Evolutionary conservation across 2,888 invertebrate species (phyloP).

Genomic region (Nematopogon swammerdamellus): DNA sequence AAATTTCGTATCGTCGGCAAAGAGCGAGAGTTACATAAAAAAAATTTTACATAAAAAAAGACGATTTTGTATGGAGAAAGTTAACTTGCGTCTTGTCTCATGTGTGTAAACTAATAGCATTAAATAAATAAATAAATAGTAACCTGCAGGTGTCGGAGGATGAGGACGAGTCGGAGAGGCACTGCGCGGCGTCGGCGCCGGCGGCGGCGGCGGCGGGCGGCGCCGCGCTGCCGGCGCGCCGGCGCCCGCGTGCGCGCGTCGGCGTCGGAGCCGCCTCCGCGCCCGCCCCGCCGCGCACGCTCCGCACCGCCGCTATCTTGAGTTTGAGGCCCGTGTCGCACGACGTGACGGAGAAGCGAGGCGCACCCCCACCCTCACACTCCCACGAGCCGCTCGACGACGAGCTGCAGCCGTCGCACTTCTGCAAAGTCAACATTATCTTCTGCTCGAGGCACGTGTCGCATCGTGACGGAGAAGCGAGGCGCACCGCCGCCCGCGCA

Average conservation of each 20-base stretch:
- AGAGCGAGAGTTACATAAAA: no score
- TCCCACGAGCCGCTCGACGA: constrained; percentile 44
- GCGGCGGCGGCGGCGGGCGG: background rate
- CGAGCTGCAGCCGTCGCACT: constrained; percentile 39
- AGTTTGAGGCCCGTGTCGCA: constrained; percentile 59
- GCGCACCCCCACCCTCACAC: constrained; percentile 28
- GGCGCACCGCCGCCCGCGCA: constrained; percentile 33
- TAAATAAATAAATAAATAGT: no score
- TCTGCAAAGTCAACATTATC: constrained; percentile 43
- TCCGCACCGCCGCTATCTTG: constrained; percentile 60
- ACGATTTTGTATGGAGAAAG: no score
- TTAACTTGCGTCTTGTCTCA: no score
- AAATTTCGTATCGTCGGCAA: no score
- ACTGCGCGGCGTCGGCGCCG: background rate
- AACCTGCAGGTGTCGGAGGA: constrained; percentile 37
- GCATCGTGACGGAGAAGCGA: constrained; percentile 61
- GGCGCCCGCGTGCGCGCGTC: no score
- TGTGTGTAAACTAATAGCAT: no score
- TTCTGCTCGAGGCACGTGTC: constrained; percentile 60
- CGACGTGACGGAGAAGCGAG: constrained; percentile 61
- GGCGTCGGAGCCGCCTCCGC: no score
- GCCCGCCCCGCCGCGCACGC: no score
- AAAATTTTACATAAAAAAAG: no score
- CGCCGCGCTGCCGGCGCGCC: constrained; percentile 29
- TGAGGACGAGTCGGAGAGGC: constrained; percentile 19